A percentile compares a stretch with the other conserved stretches of the same genome.
Conservation (phyloP, 2,888 invertebrate species). For the Tigriopus californicus region DNA sequence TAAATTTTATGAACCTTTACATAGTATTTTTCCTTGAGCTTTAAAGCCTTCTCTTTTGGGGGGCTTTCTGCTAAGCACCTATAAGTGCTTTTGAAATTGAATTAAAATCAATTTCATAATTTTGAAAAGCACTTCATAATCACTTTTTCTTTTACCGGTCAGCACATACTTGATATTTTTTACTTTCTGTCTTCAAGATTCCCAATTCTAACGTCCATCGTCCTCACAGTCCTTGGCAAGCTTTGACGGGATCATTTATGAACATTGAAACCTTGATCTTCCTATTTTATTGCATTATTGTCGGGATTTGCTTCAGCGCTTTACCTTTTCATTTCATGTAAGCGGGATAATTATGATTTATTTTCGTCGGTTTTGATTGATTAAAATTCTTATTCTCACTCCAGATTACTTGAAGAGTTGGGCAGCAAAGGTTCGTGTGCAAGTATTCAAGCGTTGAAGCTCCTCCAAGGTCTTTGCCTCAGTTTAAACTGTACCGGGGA, state of each 20-base stretch:
- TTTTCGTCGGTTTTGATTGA: too few species aligned
- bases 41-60: too few species aligned
- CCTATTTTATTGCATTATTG: neutral
- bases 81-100: too few species aligned
- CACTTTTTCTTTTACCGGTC: too few species aligned
- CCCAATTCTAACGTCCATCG: neutral
- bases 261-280: neutral
- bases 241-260: neutral
- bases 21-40: too few species aligned
- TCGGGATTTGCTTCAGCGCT: conserved; percentile 4
- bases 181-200: neutral
- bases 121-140: too few species aligned
- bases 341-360: too few species aligned
- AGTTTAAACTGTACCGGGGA: neutral
- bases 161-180: too few species aligned
- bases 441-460: conserved; percentile 1
- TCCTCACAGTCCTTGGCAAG: neutral
- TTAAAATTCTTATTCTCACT: neutral
- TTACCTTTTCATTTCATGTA: neutral
- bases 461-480: neutral
- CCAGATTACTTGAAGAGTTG: conserved; percentile 6
- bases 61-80: too few species aligned
- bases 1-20: too few species aligned
- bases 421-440: conserved; percentile 1
- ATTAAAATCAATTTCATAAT: too few species aligned